These are phyloP conservation scores for Coptodon rendalli DNA, from an alignment of 2,113 vertebrate species.

Conservation along the genomic window DNA sequence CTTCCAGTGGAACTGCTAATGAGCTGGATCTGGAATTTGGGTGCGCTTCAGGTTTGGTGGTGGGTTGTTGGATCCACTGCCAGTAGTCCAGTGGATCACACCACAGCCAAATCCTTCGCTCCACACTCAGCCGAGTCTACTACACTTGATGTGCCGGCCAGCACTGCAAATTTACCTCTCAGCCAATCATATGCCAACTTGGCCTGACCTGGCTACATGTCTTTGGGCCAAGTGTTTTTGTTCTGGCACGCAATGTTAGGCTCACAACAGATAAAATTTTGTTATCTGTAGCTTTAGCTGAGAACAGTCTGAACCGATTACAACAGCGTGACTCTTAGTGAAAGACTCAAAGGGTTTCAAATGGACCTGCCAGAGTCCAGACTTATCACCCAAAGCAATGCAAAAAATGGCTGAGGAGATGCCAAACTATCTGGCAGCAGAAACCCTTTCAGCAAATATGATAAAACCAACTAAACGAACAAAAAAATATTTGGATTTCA, in stretches of 20 bases:
- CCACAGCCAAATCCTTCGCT: rapidly evolving
- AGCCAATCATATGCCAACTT: not conserved
- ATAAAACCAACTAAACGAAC: rapidly evolving
- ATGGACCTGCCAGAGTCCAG: not conserved
- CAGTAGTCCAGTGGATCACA: not conserved
- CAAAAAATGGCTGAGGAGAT: rapidly evolving
- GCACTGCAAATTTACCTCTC: not conserved
- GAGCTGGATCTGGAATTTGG: rapidly evolving
- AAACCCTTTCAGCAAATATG: not conserved
- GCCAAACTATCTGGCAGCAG: not conserved
- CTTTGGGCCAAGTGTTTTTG: not conserved
- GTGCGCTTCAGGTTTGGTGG: rapidly evolving
- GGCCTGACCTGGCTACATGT: not conserved
- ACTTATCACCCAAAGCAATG: not conserved
- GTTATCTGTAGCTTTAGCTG: not conserved
- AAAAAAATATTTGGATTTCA: not conserved
- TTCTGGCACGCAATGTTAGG: not conserved
- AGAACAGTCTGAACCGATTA: not conserved
- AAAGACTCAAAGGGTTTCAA: not conserved
- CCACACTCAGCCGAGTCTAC: not conserved
- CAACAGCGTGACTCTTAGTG: not conserved
- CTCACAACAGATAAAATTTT: rapidly evolving
- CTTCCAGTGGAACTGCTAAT: not conserved
- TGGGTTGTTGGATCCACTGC: not conserved
- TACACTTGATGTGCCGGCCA: not conserved